phyloP scores from a whole-genome alignment of 2,797 vertebrate genomes.

The Tadarida brasiliensis region DNA sequence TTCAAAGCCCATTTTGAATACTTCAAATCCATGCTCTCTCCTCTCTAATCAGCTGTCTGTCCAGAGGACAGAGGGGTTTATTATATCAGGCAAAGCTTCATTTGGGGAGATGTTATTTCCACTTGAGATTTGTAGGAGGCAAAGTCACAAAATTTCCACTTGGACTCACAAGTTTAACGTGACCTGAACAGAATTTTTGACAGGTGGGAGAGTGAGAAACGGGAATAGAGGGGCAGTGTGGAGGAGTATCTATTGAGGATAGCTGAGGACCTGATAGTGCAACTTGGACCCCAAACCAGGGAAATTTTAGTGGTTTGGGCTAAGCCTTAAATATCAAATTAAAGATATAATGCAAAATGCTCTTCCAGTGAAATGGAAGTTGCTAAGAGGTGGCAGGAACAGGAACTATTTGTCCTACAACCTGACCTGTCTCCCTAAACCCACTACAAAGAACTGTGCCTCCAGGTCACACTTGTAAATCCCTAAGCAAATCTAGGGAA shows the following conservation, averaged over 20 bases:
- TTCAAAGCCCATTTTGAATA: neutral
- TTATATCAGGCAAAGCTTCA: neutral
- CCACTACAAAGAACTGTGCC: neutral
- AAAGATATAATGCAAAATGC: conserved; percentile 28
- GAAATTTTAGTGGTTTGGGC: neutral
- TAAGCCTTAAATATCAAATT: neutral
- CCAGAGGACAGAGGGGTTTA: neutral
- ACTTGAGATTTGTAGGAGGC: neutral
- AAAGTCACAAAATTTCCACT: conserved; percentile 28
- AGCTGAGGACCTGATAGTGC: neutral
- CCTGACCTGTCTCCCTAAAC: neutral
- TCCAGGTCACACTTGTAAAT: conserved; percentile 19
- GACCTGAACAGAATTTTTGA: neutral
- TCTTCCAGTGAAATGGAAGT: conserved; percentile 30
- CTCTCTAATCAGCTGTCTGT: conserved; percentile 18
- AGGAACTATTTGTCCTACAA: neutral
- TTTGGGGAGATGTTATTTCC: neutral
- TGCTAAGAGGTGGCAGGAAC: neutral
- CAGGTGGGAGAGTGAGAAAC: neutral
- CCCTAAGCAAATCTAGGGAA: conserved; percentile 41
- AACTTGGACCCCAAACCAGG: neutral
- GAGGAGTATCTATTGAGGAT: neutral
- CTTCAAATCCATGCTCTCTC: neutral
- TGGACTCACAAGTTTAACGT: neutral
- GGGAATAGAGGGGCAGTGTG: neutral